Conservation (phyloP, 2,113 vertebrate species). For the Anguilla japonica region DNA sequence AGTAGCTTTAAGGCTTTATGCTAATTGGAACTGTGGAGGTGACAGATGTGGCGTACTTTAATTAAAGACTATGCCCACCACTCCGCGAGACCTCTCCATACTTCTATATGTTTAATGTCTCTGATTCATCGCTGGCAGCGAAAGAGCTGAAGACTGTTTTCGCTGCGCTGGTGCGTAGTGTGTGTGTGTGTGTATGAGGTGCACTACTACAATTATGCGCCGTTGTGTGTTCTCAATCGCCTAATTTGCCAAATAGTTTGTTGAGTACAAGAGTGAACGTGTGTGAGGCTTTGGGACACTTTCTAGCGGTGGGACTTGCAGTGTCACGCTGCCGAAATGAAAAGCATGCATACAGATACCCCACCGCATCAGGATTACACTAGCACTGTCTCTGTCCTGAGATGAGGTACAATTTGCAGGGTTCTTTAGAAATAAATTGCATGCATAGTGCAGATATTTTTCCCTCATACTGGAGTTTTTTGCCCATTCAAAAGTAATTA, state of each 20-base stretch:
- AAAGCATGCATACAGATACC: neutral
- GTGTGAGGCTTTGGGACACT: neutral
- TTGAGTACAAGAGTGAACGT: neutral
- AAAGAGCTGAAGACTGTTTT: neutral
- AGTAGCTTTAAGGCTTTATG: constrained; percentile 43
- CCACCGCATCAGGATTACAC: neutral
- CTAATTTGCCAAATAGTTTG: neutral
- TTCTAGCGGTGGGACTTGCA: neutral
- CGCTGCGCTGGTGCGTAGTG: too few relatives aligned
- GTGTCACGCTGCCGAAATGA: neutral
- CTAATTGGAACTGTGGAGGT: constrained; percentile 45
- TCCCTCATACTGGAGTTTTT: neutral
- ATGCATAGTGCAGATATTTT: neutral
- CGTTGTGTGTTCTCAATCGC: neutral
- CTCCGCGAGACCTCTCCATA: constrained; percentile 7
- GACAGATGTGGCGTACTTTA: constrained; percentile 51
- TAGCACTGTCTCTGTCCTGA: neutral
- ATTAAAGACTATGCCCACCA: constrained; percentile 40
- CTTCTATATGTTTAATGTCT: constrained; percentile 6
- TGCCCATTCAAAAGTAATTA: neutral
- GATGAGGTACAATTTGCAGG: neutral
- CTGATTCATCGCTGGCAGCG: neutral
- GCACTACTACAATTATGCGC: neutral
- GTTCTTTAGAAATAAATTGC: neutral
- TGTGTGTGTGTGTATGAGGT: too few relatives aligned